Conservation (phyloP, 2,888 invertebrate genomes). For the Amphipoea oculea region DNA sequence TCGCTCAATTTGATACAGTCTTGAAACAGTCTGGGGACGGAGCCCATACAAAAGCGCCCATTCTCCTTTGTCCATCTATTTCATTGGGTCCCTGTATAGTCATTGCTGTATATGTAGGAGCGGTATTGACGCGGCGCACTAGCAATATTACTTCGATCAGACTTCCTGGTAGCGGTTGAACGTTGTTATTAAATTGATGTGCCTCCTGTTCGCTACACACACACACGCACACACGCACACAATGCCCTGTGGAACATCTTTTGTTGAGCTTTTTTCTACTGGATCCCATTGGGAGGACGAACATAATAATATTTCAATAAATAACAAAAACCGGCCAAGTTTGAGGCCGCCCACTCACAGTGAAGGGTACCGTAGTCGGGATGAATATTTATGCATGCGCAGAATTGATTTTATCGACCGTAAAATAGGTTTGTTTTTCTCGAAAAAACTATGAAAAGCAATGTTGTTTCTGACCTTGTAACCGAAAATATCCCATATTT, state of each 20-base stretch:
- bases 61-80: no score
- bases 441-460: background rate
- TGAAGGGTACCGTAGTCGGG: background rate
- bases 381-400: background rate
- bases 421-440: background rate
- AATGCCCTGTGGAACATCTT: background rate
- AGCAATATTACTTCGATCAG: slow-evolving; percentile 15
- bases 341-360: background rate
- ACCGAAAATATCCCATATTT: background rate
- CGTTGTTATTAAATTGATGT: slow-evolving; percentile 14
- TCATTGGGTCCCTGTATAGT: no score
- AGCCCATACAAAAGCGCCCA: no score
- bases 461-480: background rate
- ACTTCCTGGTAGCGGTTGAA: background rate
- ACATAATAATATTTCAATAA: slow-evolving; percentile 13
- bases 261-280: background rate
- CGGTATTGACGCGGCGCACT: background rate
- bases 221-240: background rate
- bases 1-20: no score
- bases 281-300: background rate
- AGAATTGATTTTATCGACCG: background rate
- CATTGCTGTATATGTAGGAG: background rate
- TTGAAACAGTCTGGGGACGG: no score
- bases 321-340: background rate
- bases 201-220: slow-evolving; percentile 20